These are phyloP conservation scores for Lepilemur septentrionalis DNA, from an alignment of 2,797 vertebrate species.

Conservation along the genomic window DNA sequence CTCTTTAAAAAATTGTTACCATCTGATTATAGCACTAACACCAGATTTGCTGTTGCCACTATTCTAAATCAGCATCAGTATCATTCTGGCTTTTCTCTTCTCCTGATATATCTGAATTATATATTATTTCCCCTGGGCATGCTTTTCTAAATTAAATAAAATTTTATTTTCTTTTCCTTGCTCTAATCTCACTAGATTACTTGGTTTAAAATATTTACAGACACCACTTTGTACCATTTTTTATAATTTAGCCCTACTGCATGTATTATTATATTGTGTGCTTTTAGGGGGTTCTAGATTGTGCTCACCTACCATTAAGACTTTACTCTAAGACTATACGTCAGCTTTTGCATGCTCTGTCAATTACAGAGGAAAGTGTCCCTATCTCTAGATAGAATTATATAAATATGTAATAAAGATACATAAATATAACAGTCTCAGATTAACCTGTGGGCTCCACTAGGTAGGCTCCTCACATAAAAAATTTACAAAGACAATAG, in stretches of 20 bases:
- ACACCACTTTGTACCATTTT: background rate
- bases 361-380: constrained; percentile 45
- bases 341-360: background rate
- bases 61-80: background rate
- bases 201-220: constrained; percentile 60
- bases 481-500: background rate
- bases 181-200: constrained; percentile 50
- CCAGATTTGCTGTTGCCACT: background rate
- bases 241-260: background rate
- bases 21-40: background rate
- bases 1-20: background rate
- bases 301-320: background rate
- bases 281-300: background rate
- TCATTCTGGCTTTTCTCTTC: background rate
- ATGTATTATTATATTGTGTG: background rate
- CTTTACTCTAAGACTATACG: background rate
- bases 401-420: background rate
- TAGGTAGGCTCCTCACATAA: background rate
- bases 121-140: constrained; percentile 26
- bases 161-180: constrained; percentile 60
- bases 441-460: background rate
- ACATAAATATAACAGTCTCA: background rate
- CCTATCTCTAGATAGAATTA: background rate
- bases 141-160: constrained; percentile 64
- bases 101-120: constrained; percentile 25